These are phyloP conservation scores for Cyanoliseus patagonus DNA, from an alignment of 2,113 vertebrate species.

Conservation along the genomic window DNA sequence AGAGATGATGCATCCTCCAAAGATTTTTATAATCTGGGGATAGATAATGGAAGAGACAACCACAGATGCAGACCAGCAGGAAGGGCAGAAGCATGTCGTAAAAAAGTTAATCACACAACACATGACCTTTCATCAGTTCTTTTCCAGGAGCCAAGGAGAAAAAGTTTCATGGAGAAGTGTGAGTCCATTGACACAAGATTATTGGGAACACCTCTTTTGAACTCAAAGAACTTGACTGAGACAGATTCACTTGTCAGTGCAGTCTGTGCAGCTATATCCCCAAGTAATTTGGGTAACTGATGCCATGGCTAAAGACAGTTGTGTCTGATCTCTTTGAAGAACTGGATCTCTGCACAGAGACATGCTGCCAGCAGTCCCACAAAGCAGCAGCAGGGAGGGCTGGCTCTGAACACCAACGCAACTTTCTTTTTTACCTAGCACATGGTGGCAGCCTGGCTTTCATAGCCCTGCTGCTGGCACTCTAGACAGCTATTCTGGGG, in stretches of 20 bases:
- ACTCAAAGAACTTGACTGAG: not conserved
- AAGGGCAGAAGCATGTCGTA: not conserved
- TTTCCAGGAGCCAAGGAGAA: not conserved
- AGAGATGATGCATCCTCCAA: not conserved
- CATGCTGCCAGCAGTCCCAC: not conserved
- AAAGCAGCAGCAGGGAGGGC: not conserved
- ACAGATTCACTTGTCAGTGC: not conserved
- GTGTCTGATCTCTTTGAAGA: not conserved
- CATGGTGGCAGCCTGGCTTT: not conserved
- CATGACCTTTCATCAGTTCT: not conserved
- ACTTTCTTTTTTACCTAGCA: not conserved
- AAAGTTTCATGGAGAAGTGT: not conserved
- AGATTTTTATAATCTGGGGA: not conserved
- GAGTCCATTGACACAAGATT: not conserved
- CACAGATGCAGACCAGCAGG: not conserved
- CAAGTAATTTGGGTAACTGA: not conserved
- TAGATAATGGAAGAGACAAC: not conserved
- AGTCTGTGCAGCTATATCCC: not conserved
- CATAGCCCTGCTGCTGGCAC: rapidly evolving
- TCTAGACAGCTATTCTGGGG: not conserved
- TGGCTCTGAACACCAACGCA: not conserved
- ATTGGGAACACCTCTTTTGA: not conserved
- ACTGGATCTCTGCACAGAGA: rapidly evolving
- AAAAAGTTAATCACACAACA: not conserved
- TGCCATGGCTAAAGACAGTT: not conserved